Evolutionary conservation across 2,797 vertebrate species (phyloP).

Genomic region (Cheirogaleus major): DNA sequence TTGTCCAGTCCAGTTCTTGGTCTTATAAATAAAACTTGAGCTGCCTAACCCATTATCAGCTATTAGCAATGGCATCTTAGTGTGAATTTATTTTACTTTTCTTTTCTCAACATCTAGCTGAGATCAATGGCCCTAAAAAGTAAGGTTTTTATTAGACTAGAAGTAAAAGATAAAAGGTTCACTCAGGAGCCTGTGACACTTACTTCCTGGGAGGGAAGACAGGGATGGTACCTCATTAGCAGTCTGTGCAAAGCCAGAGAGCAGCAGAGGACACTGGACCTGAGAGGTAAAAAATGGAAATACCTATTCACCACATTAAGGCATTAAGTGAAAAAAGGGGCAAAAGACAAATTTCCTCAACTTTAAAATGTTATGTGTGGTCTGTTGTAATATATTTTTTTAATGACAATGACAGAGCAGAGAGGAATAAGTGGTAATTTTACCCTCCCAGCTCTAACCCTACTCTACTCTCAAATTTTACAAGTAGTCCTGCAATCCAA

Average conservation of each 20-base stretch:
- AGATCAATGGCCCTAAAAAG: conserved; percentile 21
- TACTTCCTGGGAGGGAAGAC: background rate
- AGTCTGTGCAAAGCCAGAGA: background rate
- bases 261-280: background rate
- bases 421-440: background rate
- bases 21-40: background rate
- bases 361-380: background rate
- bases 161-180: conserved; percentile 7
- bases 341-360: conserved; percentile 31
- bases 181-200: background rate
- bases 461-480: background rate
- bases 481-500: background rate
- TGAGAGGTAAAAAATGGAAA: conserved; percentile 6
- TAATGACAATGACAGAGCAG: background rate
- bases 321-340: background rate
- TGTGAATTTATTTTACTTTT: conserved; percentile 27
- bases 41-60: background rate
- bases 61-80: background rate
- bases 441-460: background rate
- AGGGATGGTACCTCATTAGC: background rate
- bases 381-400: background rate
- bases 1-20: background rate
- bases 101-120: background rate
- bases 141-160: background rate
- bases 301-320: background rate